Percentiles rank a stretch among this genome's conserved stretches.
These are phyloP conservation scores for Parascotia fuliginaria DNA, from an alignment of 2,888 invertebrate species.

Conservation along the genomic window DNA sequence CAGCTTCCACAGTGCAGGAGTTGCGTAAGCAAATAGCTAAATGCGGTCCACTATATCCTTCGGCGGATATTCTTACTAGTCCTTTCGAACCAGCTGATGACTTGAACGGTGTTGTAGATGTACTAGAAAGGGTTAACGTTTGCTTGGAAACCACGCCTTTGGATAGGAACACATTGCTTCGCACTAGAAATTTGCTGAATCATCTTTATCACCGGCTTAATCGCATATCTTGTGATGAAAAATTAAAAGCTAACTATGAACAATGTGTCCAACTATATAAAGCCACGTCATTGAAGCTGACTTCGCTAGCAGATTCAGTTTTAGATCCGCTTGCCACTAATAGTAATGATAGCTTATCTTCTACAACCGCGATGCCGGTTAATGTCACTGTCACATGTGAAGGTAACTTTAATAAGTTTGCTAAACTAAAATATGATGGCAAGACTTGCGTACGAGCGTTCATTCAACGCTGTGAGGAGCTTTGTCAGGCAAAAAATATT, in stretches of 20 bases:
- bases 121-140: too few species aligned
- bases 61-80: neutral
- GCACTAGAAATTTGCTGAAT: neutral
- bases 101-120: too few species aligned
- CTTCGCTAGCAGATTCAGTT: neutral
- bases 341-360: neutral
- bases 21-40: too few species aligned
- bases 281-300: neutral
- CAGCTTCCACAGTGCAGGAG: neutral
- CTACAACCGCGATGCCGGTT: too few species aligned
- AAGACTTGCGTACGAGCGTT: constrained; percentile 24
- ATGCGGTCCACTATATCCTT: neutral
- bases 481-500: constrained; percentile 6
- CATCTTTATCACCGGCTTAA: constrained; percentile 6
- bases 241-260: neutral
- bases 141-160: neutral
- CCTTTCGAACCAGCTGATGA: too few species aligned
- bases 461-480: constrained; percentile 20
- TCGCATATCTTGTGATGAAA: neutral
- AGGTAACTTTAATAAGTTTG: too few species aligned
- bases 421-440: constrained; percentile 14
- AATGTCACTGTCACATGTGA: too few species aligned
- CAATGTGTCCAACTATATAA: neutral
- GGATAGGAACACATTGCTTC: neutral
- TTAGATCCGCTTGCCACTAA: neutral